Percentiles rank a stretch among this genome's conserved stretches.
Conservation (phyloP, 92 coral and sea anemone genomes). For the Muricea muricata region DNA sequence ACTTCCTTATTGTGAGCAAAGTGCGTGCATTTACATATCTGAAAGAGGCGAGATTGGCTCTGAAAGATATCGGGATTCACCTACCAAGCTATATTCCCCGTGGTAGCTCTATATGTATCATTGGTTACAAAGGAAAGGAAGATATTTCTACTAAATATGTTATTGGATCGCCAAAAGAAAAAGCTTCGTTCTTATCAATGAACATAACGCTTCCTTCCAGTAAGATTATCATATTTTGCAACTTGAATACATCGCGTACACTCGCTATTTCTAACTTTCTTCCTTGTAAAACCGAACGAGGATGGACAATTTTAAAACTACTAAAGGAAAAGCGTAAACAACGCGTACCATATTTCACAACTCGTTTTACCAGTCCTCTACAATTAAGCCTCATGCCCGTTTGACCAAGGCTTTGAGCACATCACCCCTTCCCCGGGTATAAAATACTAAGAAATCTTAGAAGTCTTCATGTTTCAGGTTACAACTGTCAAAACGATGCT, state of each 20-base stretch:
- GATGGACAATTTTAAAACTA: no score
- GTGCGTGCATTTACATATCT: not conserved
- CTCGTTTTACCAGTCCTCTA: no score
- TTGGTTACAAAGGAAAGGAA: conserved; percentile 40
- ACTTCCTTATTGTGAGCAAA: conserved; percentile 39
- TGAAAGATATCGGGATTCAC: not conserved
- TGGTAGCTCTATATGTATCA: conserved; percentile 16
- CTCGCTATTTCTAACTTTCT: no score
- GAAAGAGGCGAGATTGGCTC: conserved; percentile 5
- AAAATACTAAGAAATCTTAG: no score
- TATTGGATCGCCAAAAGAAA: not conserved
- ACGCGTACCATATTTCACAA: no score
- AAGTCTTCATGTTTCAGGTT: no score
- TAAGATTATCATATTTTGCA: not conserved
- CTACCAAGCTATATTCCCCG: conserved; percentile 1
- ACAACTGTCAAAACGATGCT: conserved; percentile 24
- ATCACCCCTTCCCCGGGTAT: no score
- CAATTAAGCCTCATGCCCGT: no score
- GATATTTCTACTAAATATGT: not conserved
- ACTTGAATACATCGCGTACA: no score
- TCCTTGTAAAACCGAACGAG: no score
- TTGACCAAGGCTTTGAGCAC: no score
- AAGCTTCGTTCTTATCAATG: conserved; percentile 32
- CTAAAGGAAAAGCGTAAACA: no score
- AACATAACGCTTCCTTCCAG: conserved; percentile 9